Evolutionary conservation across 2,113 vertebrate species (phyloP), one percentile per base, ranked within the genome.

Genomic region (Sapayoa aenigma): DNA sequence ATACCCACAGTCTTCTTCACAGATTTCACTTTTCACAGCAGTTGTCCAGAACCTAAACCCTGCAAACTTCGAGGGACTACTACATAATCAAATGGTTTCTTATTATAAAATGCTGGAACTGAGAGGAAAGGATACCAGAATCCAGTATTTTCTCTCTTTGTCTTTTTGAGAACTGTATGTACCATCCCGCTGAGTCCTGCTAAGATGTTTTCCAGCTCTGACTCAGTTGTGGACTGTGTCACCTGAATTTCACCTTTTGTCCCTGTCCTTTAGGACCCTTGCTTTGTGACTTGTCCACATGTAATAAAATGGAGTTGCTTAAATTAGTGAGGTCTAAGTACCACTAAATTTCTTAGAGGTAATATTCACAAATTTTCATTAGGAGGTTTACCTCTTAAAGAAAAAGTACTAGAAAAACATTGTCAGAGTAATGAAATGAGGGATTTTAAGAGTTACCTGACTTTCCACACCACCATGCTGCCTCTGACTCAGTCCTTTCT

Each of bases 401-500:
- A 59, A 91, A 58, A 63, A 17, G 2, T 49, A 11, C 33, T 44
- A 20, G 11, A 83, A 68, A 73, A 58, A 35, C 19, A 24, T 33
- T 4, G 5, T 82, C 60, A 79, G 19, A 76, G 10, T 72, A 87
- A 41, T 62, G 21, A 87, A 94, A 49, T 60, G 1, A 53, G 11
- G 6, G 12, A 3, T 66, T 89, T 65, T 56, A 87, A 95, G 53
- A 72, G 37, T 59, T 6, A 0, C 21, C 11, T 85, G 47, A 77
- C 52, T 93, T 93, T 73, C 65, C 46, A 69, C 50, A 62, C 35
- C 10, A 6, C 56, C 53, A 42, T 41, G 22, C 55, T 77, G 55
- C 19, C 58, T 89, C 83, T 91, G 59, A 76, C 37, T 85, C 30
- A 63, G 59, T 91, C 55, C 4, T 83, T 95, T 80, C 60, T 87